Conservation (phyloP, 2,888 invertebrate genomes). For the Poecilus cupreus region DNA sequence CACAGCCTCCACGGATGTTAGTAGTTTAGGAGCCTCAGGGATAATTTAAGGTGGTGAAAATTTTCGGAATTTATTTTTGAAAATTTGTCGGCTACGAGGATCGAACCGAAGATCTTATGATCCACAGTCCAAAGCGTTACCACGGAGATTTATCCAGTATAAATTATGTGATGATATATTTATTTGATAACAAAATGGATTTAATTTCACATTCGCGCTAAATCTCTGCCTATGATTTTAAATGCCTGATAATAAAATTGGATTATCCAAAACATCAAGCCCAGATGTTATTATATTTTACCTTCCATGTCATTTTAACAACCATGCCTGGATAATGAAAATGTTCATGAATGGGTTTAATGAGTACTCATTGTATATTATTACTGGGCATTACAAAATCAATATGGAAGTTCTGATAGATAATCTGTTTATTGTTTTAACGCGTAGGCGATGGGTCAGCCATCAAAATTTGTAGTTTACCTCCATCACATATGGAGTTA, state of each 20-base stretch:
- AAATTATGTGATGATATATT: too few relatives aligned
- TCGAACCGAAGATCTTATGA: too few relatives aligned
- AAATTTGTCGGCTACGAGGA: too few relatives aligned
- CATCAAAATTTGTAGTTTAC: too few relatives aligned
- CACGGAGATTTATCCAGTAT: too few relatives aligned
- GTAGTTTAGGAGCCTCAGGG: too few relatives aligned
- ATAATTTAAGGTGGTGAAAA: too few relatives aligned
- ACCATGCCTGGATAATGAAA: constrained; percentile 11
- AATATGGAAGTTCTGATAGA: not conserved
- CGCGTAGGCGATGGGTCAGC: too few relatives aligned
- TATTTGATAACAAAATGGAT: not conserved
- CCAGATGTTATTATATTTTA: constrained; percentile 30
- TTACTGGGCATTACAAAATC: constrained; percentile 11
- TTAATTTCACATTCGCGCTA: not conserved
- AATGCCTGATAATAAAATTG: constrained; percentile 1
- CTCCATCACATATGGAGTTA: too few relatives aligned
- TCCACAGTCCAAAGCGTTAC: too few relatives aligned
- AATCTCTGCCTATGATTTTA: not conserved
- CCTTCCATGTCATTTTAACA: constrained; percentile 20
- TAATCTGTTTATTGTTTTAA: not conserved
- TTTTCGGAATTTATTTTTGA: too few relatives aligned
- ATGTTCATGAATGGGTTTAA: constrained; percentile 28
- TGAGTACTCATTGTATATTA: not conserved
- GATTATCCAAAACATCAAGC: constrained; percentile 19
- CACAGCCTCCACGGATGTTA: too few relatives aligned